Conservation (phyloP, 2,888 invertebrate genomes). For the Onchidella celtica region DNA sequence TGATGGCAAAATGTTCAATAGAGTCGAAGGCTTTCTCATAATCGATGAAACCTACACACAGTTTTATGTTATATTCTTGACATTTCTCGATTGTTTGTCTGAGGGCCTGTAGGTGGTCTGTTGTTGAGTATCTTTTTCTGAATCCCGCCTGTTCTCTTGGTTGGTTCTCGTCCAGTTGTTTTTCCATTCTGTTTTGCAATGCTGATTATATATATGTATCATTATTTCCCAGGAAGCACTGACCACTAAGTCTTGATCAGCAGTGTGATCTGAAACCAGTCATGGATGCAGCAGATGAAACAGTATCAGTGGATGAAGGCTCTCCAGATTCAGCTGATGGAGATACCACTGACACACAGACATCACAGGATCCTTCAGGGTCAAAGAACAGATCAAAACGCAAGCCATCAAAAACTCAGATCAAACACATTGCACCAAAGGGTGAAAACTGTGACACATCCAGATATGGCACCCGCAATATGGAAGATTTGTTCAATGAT, state of each 20-base stretch:
- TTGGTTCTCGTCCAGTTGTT: too few relatives aligned
- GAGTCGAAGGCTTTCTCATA: too few relatives aligned
- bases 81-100: too few relatives aligned
- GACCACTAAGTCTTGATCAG: neutral
- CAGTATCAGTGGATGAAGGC: slow-evolving; percentile 32
- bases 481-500: slow-evolving; percentile 49
- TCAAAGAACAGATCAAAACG: slow-evolving; percentile 52
- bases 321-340: slow-evolving; percentile 50
- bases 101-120: too few relatives aligned
- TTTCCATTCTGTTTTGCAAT: too few relatives aligned
- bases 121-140: too few relatives aligned
- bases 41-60: too few relatives aligned
- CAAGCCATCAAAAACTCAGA: slow-evolving; percentile 55
- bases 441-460: slow-evolving; percentile 43
- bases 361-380: slow-evolving; percentile 35
- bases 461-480: slow-evolving; percentile 43
- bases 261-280: neutral
- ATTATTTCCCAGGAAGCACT: neutral
- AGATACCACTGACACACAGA: slow-evolving; percentile 44
- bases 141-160: too few relatives aligned
- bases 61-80: too few relatives aligned
- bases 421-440: slow-evolving; percentile 54
- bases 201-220: too few relatives aligned
- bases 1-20: too few relatives aligned
- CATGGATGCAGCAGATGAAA: slow-evolving; percentile 38